These are phyloP conservation scores for Akabosia matsudoensis DNA, from an alignment of 1,140 invertebrate species.

Conservation along the genomic window DNA sequence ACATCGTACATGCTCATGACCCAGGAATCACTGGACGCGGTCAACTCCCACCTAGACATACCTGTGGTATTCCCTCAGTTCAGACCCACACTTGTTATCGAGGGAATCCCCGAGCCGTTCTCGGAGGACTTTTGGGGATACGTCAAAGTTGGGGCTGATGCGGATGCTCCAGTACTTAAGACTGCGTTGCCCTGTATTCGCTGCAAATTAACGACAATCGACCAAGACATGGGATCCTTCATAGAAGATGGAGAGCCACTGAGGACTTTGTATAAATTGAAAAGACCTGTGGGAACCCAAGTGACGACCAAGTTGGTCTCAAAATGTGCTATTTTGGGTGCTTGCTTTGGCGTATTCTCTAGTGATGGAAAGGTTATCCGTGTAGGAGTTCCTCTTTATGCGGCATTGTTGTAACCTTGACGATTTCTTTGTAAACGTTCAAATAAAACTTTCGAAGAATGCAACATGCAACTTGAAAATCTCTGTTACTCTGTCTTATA, in stretches of 20 bases:
- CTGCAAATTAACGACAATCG: conserved; percentile 11
- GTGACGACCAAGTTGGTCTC: background rate
- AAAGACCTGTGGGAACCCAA: background rate
- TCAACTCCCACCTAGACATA: conserved; percentile 15
- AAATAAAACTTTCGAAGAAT: too few relatives aligned
- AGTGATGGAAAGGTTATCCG: background rate
- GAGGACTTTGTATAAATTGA: conserved; percentile 4
- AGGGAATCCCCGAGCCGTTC: background rate
- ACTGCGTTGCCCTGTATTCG: background rate
- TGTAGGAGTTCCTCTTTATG: conserved; percentile 3
- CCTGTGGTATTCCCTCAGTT: background rate
- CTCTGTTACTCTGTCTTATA: too few relatives aligned
- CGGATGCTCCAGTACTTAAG: background rate
- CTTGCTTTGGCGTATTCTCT: background rate
- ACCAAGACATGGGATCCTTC: background rate
- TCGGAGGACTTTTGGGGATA: background rate
- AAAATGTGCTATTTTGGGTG: conserved; percentile 8
- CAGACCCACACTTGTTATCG: background rate
- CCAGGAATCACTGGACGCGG: conserved; percentile 17
- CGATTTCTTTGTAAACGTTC: too few relatives aligned
- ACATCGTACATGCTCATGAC: conserved; percentile 32
- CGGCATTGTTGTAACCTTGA: background rate
- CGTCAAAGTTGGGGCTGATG: background rate
- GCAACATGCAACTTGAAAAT: too few relatives aligned
- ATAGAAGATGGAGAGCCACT: conserved; percentile 7